Base-by-base conservation (phyloP, 53 echinoderm and acorn worm genomes). In the Arbacia lixula region DNA sequence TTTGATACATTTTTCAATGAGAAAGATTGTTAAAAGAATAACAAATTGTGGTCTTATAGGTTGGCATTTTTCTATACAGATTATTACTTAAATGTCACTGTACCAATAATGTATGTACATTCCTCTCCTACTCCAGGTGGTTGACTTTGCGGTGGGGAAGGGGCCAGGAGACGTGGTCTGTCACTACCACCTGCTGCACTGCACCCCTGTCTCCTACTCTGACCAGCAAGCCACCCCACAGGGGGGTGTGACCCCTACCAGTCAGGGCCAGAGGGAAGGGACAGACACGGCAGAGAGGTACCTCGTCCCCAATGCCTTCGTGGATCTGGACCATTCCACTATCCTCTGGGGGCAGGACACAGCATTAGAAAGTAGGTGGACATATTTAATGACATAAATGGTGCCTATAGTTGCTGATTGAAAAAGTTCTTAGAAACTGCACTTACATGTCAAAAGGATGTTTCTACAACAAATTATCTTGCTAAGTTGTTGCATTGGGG, bases 281-380 rank as follows among this genome's bases (percentile, higher is more conserved):
- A 10, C 31, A 1, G 63, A 81, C 37, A 81, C 81, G 5, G 41
- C 62, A 1, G 81, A 81, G 28, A 61, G 31, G 32, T 81, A 81
- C 81, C 81, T 81, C 43, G 38, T 17, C 19, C 81, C 81, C 0
- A 32, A 81, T 37, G n/a, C 64, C 10, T 63, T 81, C n/a, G 51
- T 81, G 16, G 63, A 81, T n/a, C 50, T 81, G 61, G 81, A 81
- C 30, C 62, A 61, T 33, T 81, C 81, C 43, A 63, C 81, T 43
- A 81, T 81, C 19, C 26, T 81, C 28, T 26, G 50, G 61, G 81
- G 81, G 30, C 81, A 62, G n/a, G 64, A 81, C 43, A 81, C 81
- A 6, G 5, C 11, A 0, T 39, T 81, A 17, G 81, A 81, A 24
- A 40, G 77, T 77, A 57, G 39, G 57, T 56, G 14, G 14, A 17